These are phyloP conservation scores for Lepidurus arcticus DNA, from an alignment of 1,140 invertebrate genomes.

Conservation along the genomic window DNA sequence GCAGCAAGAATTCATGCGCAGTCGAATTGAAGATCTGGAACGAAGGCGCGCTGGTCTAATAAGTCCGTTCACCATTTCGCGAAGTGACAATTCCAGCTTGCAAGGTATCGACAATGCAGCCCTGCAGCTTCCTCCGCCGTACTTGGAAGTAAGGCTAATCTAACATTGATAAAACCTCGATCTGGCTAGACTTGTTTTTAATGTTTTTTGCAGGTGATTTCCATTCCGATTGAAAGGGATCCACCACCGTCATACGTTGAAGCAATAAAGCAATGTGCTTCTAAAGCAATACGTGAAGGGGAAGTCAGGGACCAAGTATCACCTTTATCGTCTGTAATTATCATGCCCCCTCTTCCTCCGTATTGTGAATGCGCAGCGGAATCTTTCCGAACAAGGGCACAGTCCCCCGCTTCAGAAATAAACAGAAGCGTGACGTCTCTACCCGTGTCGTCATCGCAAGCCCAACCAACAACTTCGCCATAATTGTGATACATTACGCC, in stretches of 20 bases:
- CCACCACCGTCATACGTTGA: background rate
- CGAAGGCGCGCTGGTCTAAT: background rate
- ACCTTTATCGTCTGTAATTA: background rate
- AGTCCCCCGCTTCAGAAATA: background rate
- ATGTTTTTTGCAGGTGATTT: background rate
- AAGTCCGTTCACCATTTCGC: background rate
- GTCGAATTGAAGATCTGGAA: background rate
- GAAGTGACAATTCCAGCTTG: background rate
- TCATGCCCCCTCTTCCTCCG: slow-evolving; percentile 6
- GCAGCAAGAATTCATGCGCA: slow-evolving; percentile 5
- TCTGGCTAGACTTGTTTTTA: background rate
- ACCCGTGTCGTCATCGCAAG: background rate
- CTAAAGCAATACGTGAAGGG: background rate
- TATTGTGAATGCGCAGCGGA: background rate
- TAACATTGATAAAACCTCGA: background rate
- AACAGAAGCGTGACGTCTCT: background rate
- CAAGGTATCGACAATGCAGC: background rate
- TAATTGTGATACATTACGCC: background rate
- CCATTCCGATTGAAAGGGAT: slow-evolving; percentile 18
- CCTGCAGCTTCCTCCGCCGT: background rate
- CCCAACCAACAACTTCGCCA: background rate
- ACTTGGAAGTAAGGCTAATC: background rate
- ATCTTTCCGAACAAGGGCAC: background rate
- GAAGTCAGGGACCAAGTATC: background rate
- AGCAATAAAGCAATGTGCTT: background rate